Evolutionary conservation across 2,113 vertebrate genomes (phyloP), one percentile per base, ranked within the genome.

Genomic region (Apus apus): DNA sequence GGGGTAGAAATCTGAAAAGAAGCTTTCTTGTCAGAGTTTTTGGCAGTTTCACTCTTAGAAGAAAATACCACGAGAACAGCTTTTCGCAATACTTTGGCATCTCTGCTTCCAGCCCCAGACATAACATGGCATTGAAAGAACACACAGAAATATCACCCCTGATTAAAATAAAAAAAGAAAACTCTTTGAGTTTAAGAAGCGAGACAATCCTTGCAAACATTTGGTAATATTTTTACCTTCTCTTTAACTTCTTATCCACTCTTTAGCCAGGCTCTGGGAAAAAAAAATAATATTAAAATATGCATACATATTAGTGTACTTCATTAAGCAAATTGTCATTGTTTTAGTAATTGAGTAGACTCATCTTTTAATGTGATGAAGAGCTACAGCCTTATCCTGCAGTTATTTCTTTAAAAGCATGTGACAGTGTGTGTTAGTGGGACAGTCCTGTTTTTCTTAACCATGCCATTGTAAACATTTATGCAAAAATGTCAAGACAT

Each of bases 11-110:
- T 85, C 60, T 77, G 43, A 76, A 89, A 91, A 76, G 30, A 70
- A 19, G 12, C n/a, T 93, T 85, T 91, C 75, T 85, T 93, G 93
- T 60, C 87, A 96, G 56, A 89, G 71, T 88, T 94, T 91, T 93
- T 78, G 66, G 34, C 40, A 76, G 11, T 74, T 22, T 87, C 48
- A 64, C 20, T 71, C 71, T 68, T 89, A 82, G 67, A 96, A 85
- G 51, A 89, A 96, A 94, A 96, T 95, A 74, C 60, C 74, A 80
- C 18, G 48, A 87, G 62, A 94, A 77, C 67, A 93, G 78, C 46
- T 77, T 95, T 95, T 96, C 87, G 90, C 43, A 83, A 38, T 91
- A 91, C 93, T 93, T 96, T 94, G 94, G 71, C 87, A 96, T 72
- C 13, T 91, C 60, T 93, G 22, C 53, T 79, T 94, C 74, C 57